Evolutionary conservation across 2,797 vertebrate genomes (phyloP).

Genomic region (Manis pentadactyla): DNA sequence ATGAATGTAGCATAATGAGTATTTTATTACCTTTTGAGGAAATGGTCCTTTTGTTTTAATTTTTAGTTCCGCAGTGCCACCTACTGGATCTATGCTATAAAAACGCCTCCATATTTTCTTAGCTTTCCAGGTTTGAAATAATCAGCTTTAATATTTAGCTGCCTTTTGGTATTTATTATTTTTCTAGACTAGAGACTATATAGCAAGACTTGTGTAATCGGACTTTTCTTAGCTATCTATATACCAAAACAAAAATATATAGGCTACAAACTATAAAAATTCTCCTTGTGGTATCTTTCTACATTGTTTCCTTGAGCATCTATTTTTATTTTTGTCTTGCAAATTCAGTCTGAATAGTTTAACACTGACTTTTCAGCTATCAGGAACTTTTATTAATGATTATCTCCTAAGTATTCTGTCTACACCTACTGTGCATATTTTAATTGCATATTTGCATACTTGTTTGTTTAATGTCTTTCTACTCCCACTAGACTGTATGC

Average conservation of each 20-base stretch:
- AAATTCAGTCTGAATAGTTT: not conserved
- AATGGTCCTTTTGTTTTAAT: not conserved
- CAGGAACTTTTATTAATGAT: not conserved
- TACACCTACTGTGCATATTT: not conserved
- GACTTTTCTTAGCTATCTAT: not conserved
- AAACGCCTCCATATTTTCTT: not conserved
- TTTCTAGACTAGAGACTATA: not conserved
- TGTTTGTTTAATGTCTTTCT: not conserved
- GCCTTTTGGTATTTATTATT: not conserved
- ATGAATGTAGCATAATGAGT: not conserved
- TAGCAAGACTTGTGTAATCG: not conserved
- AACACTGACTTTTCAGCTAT: not conserved
- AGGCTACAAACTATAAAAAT: not conserved
- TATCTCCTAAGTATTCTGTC: not conserved
- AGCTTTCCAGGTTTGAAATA: not conserved
- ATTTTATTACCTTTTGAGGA: not conserved
- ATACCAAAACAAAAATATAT: not conserved
- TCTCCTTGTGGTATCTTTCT: not conserved
- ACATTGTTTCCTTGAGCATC: not conserved
- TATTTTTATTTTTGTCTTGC: conserved; percentile 22
- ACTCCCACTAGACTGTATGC: not conserved
- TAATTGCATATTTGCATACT: too few relatives aligned
- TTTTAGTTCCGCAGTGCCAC: conserved; percentile 53
- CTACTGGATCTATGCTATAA: conserved; percentile 19
- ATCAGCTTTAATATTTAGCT: not conserved